Evolutionary conservation across 64 coral and sea anemone genomes (phyloP), one percentile per base, ranked within the genome.

Genomic region (Montipora foliosa): DNA sequence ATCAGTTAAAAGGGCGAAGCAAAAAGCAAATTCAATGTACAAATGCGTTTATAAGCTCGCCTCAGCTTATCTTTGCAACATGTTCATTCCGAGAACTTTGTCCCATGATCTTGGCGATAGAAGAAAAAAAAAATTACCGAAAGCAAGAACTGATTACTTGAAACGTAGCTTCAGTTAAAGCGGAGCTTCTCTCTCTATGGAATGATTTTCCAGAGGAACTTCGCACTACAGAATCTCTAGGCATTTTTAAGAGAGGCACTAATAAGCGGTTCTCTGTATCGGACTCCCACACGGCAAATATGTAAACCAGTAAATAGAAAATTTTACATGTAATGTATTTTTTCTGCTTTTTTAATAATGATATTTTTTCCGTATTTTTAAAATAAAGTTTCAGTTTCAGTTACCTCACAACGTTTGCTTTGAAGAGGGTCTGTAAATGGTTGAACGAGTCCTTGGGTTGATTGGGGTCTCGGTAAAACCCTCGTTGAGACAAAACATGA

Each of bases 81-180:
- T 90, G 62, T 90, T 90, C 64, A 51, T 0, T 11, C 29, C 49
- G 16, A 59, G 53, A 69, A 71, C 19, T 22, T 12, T 37, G 37
- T 4, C 50, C n/a, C 79, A 79, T 67, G 53, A 79, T 58, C 70
- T 90, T 60, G 0, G 75, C 10, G 77, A 79, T 24, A 22, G 29
- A 79, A 12, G 49, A 79, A n/a, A 90, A 80, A 62, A 7, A 68
- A 21, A 4, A 12, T 80, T 79, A 12, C 25, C 57, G 3, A 67
- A 47, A 22, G 61, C 78, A 47, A 29, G 78, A 57, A 47, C 49
- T 59, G 29, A 80, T 10, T 80, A 69, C 19, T n/a, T 90, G 7
- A 87, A 79, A 78, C 59, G 62, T 67, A 88, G 29, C 74, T 80
- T 90, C 17, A 80, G 62, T 22, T 90, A 49, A 19, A 90, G 55